A percentile compares a stretch with the other conserved stretches of the same genome.
Evolutionary conservation across 2,113 vertebrate genomes (phyloP).

Genomic region (Eretmochelys imbricata): DNA sequence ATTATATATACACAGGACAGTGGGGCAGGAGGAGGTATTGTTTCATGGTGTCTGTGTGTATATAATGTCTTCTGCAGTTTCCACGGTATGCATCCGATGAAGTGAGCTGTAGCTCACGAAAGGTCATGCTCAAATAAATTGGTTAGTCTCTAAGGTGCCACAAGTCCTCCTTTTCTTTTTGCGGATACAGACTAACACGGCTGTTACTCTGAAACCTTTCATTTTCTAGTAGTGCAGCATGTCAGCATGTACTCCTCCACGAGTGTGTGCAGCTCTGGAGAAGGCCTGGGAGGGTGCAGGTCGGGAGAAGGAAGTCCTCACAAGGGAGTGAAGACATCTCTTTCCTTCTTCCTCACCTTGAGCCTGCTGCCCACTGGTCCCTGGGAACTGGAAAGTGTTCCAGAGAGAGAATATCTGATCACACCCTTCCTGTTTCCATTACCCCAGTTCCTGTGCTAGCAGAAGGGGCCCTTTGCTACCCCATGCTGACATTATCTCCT

Average conservation of each 20-base stretch:
- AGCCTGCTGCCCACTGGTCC: neutral
- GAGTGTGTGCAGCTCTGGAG: neutral
- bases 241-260: neutral
- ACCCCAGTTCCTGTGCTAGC: neutral
- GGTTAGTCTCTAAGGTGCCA: too few relatives aligned
- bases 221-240: neutral
- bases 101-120: too few relatives aligned
- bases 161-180: too few relatives aligned
- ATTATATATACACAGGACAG: too few relatives aligned
- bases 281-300: neutral
- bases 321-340: neutral
- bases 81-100: too few relatives aligned
- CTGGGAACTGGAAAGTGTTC: neutral
- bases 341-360: neutral
- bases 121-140: too few relatives aligned
- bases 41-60: too few relatives aligned
- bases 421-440: neutral
- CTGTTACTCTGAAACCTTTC: neutral
- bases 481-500: neutral
- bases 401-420: neutral
- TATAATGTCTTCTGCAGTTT: too few relatives aligned
- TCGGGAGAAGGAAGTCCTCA: neutral
- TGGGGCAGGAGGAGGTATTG: too few relatives aligned
- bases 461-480: neutral
- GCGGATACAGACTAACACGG: too few relatives aligned